Evolutionary conservation across 2,797 vertebrate species (phyloP), one percentile per base, ranked within the genome.

Genomic region (Xenentodon cancila): DNA sequence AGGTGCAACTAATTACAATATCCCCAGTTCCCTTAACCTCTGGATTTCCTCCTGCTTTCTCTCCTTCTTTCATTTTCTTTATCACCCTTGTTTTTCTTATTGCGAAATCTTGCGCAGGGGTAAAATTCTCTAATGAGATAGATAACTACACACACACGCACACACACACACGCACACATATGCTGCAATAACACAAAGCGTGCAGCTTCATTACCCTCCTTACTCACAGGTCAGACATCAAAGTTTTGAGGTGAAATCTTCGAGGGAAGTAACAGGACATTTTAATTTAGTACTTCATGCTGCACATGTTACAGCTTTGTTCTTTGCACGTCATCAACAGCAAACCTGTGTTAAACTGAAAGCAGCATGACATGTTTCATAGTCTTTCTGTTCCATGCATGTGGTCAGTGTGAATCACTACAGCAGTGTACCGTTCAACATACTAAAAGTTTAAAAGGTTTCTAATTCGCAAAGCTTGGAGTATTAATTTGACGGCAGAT

Each of bases 1-100:
- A 94, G 93, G 93, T 95, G 93, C 93, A 93, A 92, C 89, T 93
- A 88, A 93, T 95, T 94, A 94, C 84, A 91, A 92, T 88, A 84
- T 81, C 85, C 89, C 86, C 84, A 90, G 84, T 86, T 75, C 69
- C 82, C 77, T 72, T 87, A 79, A 83, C 81, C 75, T 67, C 77
- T 87, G 83, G 83, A 88, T 88, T 89, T 91, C 84, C 80, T 88
- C 72, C 44, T 71, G 75, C 73, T 73, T 68, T 77, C 65, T 64
- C 72, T 61, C 46, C 50, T 53, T 55, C 75, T 68, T 82, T 85
- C 80, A 68, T 68, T 82, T 83, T 71, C 82, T 87, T 71, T 74
- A 80, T 87, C 84, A 64, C 55, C 59, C 67, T 71, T 84, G 60
- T 78, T 86, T 83, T 83, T 62, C 56, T 72, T 82, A 64, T 73